These are phyloP conservation scores for Montipora foliosa DNA, from an alignment of 64 coral and sea anemone species.

Conservation along the genomic window DNA sequence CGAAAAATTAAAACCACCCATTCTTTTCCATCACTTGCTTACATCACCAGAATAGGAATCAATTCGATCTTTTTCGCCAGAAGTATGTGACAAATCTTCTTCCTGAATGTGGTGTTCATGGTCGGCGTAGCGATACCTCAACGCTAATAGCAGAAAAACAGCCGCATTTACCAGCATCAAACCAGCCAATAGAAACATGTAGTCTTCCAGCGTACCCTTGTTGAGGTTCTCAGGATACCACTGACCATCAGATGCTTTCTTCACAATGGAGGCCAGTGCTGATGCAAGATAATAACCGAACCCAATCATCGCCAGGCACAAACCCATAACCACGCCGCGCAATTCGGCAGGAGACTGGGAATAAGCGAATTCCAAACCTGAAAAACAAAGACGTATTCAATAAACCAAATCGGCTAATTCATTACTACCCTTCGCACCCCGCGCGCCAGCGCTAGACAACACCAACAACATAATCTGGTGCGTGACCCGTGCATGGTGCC, in stretches of 20 bases:
- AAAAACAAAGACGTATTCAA: background rate
- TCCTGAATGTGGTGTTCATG: background rate
- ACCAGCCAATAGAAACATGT: conserved; percentile 73
- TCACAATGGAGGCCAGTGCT: conserved; percentile 67
- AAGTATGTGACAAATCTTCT: background rate
- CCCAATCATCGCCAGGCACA: conserved; percentile 59
- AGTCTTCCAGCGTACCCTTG: conserved; percentile 61
- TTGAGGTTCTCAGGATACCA: conserved; percentile 72
- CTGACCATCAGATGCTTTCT: conserved; percentile 6
- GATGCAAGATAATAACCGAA: conserved; percentile 61
- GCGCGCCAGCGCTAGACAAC: no score
- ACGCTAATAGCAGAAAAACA: conserved; percentile 44
- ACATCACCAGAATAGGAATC: background rate
- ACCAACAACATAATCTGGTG: no score
- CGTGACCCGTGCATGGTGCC: no score
- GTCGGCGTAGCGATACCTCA: conserved; percentile 51
- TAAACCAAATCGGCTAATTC: no score
- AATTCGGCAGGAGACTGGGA: conserved; percentile 70
- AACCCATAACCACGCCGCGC: conserved; percentile 69
- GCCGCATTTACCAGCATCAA: conserved; percentile 66
- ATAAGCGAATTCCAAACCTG: conserved; percentile 76
- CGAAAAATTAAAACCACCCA: no score
- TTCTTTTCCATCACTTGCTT: no score
- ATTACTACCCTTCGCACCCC: no score
- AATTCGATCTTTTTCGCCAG: background rate